These are phyloP conservation scores for Sisyra nigra DNA, from an alignment of 2,888 invertebrate genomes.

Conservation along the genomic window DNA sequence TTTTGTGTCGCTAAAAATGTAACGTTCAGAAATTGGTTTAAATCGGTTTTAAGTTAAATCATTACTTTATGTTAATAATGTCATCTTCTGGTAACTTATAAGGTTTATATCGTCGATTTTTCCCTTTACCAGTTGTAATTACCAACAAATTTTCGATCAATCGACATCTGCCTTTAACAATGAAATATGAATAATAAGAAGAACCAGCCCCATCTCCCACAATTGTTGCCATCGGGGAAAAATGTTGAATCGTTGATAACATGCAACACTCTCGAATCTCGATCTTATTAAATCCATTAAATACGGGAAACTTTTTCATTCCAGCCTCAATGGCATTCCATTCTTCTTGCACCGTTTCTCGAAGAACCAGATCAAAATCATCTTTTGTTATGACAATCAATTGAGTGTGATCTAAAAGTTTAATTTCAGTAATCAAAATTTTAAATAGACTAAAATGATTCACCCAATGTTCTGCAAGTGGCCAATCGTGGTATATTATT, in stretches of 20 bases:
- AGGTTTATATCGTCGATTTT: too few relatives aligned
- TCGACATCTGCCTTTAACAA: conserved; percentile 1
- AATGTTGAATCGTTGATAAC: conserved; percentile 41
- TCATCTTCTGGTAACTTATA: too few relatives aligned
- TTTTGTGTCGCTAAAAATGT: too few relatives aligned
- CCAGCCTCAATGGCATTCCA: conserved; percentile 44
- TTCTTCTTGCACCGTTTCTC: conserved; percentile 36
- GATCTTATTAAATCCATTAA: conserved; percentile 40
- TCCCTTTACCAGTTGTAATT: background rate
- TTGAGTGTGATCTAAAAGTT: conserved; percentile 36
- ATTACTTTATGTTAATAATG: too few relatives aligned
- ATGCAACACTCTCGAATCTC: conserved; percentile 47
- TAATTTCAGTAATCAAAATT: background rate
- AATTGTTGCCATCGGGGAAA: conserved; percentile 34
- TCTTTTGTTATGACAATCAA: conserved; percentile 41
- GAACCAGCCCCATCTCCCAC: conserved; percentile 35
- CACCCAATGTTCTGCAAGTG: conserved; percentile 39
- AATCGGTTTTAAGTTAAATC: too few relatives aligned
- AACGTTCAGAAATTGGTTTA: too few relatives aligned
- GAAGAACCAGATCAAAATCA: conserved; percentile 43
- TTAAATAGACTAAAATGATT: conserved; percentile 11
- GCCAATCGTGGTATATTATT: conserved; percentile 42
- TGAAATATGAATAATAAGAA: background rate
- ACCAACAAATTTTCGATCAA: background rate
- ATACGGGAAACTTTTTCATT: conserved; percentile 44